Evolutionary conservation across 2,888 invertebrate species (phyloP).

Genomic region (Boloria selene): DNA sequence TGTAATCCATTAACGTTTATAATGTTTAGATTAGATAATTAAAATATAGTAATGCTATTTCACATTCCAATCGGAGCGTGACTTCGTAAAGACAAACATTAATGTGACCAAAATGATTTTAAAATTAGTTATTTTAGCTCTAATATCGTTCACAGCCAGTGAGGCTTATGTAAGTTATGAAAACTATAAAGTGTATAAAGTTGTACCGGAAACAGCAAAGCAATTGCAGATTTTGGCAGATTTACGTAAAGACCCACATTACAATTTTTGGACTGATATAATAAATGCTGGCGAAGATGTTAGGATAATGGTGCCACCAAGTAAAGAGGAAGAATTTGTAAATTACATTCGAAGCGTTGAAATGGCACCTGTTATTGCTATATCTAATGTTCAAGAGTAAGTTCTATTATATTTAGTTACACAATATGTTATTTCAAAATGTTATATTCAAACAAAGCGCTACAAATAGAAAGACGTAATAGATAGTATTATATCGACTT

Average conservation of each 20-base stretch:
- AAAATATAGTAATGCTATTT: not conserved
- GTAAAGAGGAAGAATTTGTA: constrained; percentile 48
- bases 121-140: constrained; percentile 14
- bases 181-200: constrained; percentile 81
- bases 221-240: constrained; percentile 73
- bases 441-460: too few species aligned
- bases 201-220: constrained; percentile 64
- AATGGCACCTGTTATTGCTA: constrained; percentile 44
- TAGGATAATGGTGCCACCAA: constrained; percentile 54
- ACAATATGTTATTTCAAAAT: too few species aligned
- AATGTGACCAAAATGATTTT: constrained; percentile 39
- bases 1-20: too few species aligned
- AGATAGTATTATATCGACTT: too few species aligned
- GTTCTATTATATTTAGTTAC: not conserved
- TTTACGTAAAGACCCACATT: constrained; percentile 58
- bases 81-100: constrained; percentile 23
- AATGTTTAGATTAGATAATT: too few species aligned
- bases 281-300: constrained; percentile 56
- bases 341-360: constrained; percentile 44
- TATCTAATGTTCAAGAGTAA: constrained; percentile 56
- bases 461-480: too few species aligned
- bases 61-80: not conserved
- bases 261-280: constrained; percentile 61
- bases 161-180: constrained; percentile 63
- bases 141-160: constrained; percentile 12